phyloP scores from a whole-genome alignment of 2,797 vertebrate species.

The Clarias laeviceps region DNA sequence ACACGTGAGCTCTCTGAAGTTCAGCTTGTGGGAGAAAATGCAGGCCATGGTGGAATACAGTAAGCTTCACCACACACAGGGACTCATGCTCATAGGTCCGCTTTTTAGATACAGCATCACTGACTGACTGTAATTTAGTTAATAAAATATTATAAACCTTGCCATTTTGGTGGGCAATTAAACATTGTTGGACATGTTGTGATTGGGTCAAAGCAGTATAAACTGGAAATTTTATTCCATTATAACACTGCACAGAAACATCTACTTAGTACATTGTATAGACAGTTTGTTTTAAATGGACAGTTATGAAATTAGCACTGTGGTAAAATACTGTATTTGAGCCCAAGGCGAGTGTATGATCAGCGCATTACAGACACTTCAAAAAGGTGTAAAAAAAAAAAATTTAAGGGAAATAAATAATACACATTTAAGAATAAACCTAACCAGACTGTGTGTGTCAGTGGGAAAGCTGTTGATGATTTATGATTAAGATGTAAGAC shows the following conservation, averaged over 20 bases:
- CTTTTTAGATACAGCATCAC: background rate
- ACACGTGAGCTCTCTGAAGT: slow-evolving; percentile 77
- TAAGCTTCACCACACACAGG: slow-evolving; percentile 57
- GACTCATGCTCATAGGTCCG: background rate
- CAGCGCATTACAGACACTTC: background rate
- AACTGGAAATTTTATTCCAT: background rate
- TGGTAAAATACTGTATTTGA: background rate
- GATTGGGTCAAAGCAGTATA: background rate
- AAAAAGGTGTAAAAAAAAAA: background rate
- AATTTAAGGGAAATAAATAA: background rate
- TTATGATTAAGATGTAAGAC: background rate
- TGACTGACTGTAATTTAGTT: background rate
- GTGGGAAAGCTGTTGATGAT: background rate
- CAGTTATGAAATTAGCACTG: no score
- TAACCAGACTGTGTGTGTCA: background rate
- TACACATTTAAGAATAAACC: background rate
- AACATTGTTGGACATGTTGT: background rate
- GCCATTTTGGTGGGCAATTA: background rate
- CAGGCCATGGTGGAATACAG: slow-evolving; percentile 73
- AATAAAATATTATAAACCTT: background rate
- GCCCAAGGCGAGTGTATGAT: background rate
- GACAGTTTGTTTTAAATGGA: background rate
- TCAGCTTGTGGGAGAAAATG: slow-evolving; percentile 81
- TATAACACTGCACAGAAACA: no score
- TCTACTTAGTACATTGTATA: no score